These are phyloP conservation scores for Notothenia coriiceps DNA, from an alignment of 2,113 vertebrate genomes.

Conservation along the genomic window DNA sequence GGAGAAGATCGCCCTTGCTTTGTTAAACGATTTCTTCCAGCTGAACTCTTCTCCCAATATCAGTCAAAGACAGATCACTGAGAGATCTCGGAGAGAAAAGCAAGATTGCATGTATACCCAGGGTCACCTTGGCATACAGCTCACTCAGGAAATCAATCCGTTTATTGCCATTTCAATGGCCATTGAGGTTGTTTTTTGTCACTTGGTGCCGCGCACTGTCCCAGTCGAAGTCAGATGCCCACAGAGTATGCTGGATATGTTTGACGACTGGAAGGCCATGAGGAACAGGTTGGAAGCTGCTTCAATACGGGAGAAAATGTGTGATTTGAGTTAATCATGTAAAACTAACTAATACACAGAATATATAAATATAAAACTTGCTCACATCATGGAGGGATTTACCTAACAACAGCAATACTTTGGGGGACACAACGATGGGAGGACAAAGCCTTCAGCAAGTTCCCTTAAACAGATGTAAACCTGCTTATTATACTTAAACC, in stretches of 20 bases:
- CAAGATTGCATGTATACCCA: conserved; percentile 51
- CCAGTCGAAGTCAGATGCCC: conserved; percentile 22
- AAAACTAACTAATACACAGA: neutral
- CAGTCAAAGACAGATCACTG: conserved; percentile 55
- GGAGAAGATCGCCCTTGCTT: conserved; percentile 76
- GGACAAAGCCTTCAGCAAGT: neutral
- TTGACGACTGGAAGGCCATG: conserved; percentile 1
- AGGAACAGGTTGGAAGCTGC: neutral
- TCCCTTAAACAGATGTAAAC: neutral
- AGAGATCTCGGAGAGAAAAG: conserved; percentile 49
- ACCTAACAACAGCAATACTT: neutral
- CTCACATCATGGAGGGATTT: neutral
- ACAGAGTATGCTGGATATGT: conserved; percentile 11
- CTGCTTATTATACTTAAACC: no score
- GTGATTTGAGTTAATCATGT: no score
- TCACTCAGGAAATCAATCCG: conserved; percentile 64
- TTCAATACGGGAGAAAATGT: neutral
- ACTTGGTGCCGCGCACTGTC: neutral
- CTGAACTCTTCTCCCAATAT: conserved; percentile 76
- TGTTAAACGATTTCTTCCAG: conserved; percentile 83
- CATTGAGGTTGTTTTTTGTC: conserved; percentile 58
- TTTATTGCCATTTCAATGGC: conserved; percentile 73
- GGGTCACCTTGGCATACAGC: conserved; percentile 75
- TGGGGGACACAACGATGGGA: neutral
- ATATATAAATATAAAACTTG: neutral